Conservation (phyloP, 2,888 invertebrate genomes). For the Drosophila nr. perissopoda region DNA sequence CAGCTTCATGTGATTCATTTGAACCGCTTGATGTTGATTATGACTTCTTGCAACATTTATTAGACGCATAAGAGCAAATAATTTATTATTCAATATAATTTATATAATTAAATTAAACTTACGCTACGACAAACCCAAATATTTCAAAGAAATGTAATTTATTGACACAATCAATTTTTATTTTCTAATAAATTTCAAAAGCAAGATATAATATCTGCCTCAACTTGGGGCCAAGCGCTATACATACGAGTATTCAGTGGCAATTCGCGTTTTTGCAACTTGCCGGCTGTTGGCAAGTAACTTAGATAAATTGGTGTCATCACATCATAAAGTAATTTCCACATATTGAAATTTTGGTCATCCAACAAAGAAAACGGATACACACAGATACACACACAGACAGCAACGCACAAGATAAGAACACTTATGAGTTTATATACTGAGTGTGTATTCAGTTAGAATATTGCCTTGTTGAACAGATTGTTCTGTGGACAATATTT, state of each 20-base stretch:
- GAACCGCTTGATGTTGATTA: constrained; percentile 46
- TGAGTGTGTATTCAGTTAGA: constrained; percentile 40
- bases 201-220: background rate
- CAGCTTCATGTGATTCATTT: constrained; percentile 26
- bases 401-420: background rate
- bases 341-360: constrained; percentile 82
- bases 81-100: background rate
- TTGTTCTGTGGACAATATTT: constrained; percentile 76
- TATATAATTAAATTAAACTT: background rate
- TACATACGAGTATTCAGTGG: constrained; percentile 8
- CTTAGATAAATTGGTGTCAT: constrained; percentile 84
- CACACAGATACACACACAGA: constrained; percentile 23
- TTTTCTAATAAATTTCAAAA: constrained; percentile 1
- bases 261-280: constrained; percentile 1
- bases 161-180: background rate
- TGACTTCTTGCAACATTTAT: constrained; percentile 59
- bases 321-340: constrained; percentile 85
- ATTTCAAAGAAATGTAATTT: background rate
- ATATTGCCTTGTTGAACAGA: constrained; percentile 42
- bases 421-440: constrained; percentile 22
- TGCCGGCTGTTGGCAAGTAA: constrained; percentile 42
- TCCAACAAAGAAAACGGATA: constrained; percentile 29
- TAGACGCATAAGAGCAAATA: constrained; percentile 24
- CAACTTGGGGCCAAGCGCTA: constrained; percentile 18
- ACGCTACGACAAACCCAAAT: background rate